Evolutionary conservation across 2,113 vertebrate genomes (phyloP).

Genomic region (Xiphophorus maculatus): DNA sequence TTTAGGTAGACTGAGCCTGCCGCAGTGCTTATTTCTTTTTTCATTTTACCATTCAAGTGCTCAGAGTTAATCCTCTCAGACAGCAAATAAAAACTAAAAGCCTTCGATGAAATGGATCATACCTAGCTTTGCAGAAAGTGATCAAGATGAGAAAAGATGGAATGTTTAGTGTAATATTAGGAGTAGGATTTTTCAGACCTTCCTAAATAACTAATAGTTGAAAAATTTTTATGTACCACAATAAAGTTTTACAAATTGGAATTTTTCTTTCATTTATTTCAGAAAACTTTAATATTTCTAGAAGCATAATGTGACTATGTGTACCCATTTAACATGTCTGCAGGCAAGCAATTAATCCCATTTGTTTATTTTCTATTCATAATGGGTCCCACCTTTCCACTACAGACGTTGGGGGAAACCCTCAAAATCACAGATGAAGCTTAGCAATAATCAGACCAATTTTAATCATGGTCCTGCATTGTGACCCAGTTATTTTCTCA

Average conservation of each 20-base stretch:
- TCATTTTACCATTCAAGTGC: not conserved
- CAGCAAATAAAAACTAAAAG: too few relatives aligned
- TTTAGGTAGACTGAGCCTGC: not conserved
- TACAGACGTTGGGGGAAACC: conserved; percentile 78
- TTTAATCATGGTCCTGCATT: conserved; percentile 79
- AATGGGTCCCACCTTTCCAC: conserved; percentile 53
- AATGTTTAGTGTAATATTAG: not conserved
- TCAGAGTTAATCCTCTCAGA: not conserved
- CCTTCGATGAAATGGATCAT: too few relatives aligned
- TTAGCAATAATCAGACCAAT: conserved; percentile 77
- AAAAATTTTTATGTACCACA: not conserved
- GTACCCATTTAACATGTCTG: conserved; percentile 16
- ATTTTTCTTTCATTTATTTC: too few relatives aligned
- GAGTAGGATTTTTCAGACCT: not conserved
- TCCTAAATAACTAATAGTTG: not conserved
- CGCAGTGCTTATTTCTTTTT: not conserved
- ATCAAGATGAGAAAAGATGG: not conserved
- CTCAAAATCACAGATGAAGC: conserved; percentile 76
- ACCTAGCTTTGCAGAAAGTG: too few relatives aligned
- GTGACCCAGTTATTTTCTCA: conserved; percentile 81
- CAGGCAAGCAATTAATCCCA: conserved; percentile 16
- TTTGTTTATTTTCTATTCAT: conserved; percentile 60
- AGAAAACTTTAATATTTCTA: not conserved
- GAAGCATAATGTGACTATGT: not conserved
- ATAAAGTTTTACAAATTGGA: not conserved